A percentile compares a stretch with the other conserved stretches of the same genome.
Conservation (phyloP, 2,797 vertebrate species). For the Malacoraja senta region DNA sequence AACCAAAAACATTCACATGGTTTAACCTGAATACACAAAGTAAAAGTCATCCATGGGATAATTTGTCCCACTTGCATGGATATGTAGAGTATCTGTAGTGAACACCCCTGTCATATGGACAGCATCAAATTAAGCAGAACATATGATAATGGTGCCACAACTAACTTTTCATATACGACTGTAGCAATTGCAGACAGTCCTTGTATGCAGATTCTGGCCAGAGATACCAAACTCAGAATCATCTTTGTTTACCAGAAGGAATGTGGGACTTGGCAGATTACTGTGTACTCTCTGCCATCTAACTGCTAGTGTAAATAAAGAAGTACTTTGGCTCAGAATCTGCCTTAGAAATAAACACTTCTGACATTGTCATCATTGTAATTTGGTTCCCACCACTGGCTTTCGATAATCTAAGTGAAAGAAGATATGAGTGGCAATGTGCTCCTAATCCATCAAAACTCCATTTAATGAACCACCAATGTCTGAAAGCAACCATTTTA, state of each 20-base stretch:
- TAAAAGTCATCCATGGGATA: background rate
- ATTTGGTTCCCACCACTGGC: background rate
- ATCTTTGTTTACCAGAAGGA: constrained; percentile 17
- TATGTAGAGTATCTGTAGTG: background rate
- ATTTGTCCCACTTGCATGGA: background rate
- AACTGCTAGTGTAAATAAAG: background rate
- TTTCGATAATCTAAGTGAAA: background rate
- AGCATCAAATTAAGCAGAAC: background rate
- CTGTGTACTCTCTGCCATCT: background rate
- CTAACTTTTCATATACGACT: background rate
- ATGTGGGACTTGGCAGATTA: background rate
- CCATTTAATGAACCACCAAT: background rate
- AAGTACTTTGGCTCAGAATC: background rate
- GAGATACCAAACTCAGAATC: background rate
- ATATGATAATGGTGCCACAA: background rate
- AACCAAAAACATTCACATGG: background rate
- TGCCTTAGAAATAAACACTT: background rate
- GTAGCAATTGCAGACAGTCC: background rate
- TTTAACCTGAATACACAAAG: background rate
- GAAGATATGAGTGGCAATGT: background rate
- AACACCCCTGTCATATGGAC: background rate
- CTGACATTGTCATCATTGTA: background rate
- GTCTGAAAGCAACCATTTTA: too few relatives aligned
- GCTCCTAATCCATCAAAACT: background rate
- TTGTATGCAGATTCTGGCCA: background rate